Conservation (phyloP, 2,888 invertebrate genomes). For the Macrophya annulata region DNA sequence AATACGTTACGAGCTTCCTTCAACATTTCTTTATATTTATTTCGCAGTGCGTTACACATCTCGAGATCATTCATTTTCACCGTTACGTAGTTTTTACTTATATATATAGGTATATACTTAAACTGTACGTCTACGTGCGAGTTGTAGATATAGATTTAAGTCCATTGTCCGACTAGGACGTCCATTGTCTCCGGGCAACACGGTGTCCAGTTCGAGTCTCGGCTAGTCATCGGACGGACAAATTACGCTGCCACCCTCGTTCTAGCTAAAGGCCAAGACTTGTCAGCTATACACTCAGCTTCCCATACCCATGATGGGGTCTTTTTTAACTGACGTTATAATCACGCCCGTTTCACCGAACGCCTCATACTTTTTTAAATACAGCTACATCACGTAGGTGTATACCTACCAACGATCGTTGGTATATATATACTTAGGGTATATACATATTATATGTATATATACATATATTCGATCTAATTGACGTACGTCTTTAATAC, state of each 20-base stretch:
- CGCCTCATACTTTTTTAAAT: slow-evolving; percentile 29
- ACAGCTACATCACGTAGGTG: not conserved
- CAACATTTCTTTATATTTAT: not conserved
- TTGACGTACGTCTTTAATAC: not conserved
- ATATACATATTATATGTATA: not conserved
- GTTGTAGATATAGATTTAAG: slow-evolving; percentile 40
- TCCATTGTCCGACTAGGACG: slow-evolving; percentile 34
- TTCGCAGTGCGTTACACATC: not conserved
- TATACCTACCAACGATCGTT: not conserved
- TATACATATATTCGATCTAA: slow-evolving; percentile 2
- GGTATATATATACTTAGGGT: too few relatives aligned
- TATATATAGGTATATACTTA: not conserved
- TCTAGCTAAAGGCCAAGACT: slow-evolving; percentile 1
- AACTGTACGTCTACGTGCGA: not conserved
- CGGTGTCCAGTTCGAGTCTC: slow-evolving; percentile 45
- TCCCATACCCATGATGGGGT: slow-evolving; percentile 38
- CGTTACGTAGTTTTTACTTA: slow-evolving; percentile 9
- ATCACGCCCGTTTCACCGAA: slow-evolving; percentile 42
- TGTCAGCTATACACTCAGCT: slow-evolving; percentile 36
- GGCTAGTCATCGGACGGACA: slow-evolving; percentile 52
- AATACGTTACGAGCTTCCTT: not conserved
- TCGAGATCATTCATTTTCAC: slow-evolving; percentile 8
- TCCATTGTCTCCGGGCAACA: slow-evolving; percentile 39
- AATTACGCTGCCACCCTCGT: slow-evolving; percentile 37
- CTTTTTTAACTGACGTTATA: slow-evolving; percentile 46